Percentiles rank a stretch among this genome's conserved stretches.
Conservation (phyloP, 2,888 invertebrate species). For the Deilephila elpenor region DNA sequence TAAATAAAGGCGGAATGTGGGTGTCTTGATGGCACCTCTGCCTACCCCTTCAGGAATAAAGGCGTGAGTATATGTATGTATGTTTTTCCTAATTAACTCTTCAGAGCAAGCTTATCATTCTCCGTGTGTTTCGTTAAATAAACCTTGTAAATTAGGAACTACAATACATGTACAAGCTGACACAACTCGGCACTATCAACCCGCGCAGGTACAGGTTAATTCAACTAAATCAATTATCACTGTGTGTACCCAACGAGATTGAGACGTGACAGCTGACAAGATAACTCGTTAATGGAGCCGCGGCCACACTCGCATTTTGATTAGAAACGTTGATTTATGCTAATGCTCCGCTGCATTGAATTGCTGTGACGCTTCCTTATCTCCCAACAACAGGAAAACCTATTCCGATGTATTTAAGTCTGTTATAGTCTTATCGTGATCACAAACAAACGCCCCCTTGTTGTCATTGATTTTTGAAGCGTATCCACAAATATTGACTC, state of each 20-base stretch:
- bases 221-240: slow-evolving; percentile 55
- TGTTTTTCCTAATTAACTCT: background rate
- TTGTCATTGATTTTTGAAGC: background rate
- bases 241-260: slow-evolving; percentile 52
- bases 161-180: slow-evolving; percentile 1
- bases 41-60: too few species aligned
- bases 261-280: slow-evolving; percentile 58
- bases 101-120: background rate
- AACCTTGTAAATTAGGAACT: slow-evolving; percentile 19
- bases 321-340: slow-evolving; percentile 40
- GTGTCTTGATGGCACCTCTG: too few species aligned
- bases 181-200: slow-evolving; percentile 27
- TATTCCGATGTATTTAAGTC: slow-evolving; percentile 14
- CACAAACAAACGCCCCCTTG: slow-evolving; percentile 13
- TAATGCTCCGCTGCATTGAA: slow-evolving; percentile 25
- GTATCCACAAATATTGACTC: slow-evolving; percentile 6
- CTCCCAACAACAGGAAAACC: background rate
- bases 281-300: slow-evolving; percentile 58
- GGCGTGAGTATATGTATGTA: too few species aligned
- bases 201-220: slow-evolving; percentile 37
- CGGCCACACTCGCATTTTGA: slow-evolving; percentile 47
- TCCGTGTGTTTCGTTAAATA: slow-evolving; percentile 6
- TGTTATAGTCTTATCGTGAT: background rate
- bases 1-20: too few species aligned
- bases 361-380: slow-evolving; percentile 26